Conservation (phyloP, 2,113 vertebrate species). For the Labeo rohita region DNA sequence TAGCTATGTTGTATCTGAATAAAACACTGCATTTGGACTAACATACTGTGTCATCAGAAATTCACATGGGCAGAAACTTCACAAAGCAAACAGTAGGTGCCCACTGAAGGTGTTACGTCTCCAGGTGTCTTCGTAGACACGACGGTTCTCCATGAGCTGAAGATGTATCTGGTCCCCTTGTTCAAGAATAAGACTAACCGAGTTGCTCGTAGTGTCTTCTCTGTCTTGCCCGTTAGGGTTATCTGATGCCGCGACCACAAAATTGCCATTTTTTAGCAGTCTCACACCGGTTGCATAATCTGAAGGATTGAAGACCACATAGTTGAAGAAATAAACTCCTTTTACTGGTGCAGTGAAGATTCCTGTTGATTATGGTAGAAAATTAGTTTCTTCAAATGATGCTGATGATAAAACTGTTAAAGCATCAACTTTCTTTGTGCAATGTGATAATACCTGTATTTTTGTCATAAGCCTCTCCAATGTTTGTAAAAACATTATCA, state of each 20-base stretch:
- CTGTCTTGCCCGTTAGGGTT: neutral
- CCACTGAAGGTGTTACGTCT: conserved; percentile 42
- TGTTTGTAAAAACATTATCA: no score
- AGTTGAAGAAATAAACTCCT: conserved; percentile 43
- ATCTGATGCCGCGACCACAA: conserved; percentile 18
- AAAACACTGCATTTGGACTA: neutral
- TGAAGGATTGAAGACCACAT: conserved; percentile 23
- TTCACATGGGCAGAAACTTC: conserved; percentile 1
- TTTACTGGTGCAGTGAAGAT: conserved; percentile 31
- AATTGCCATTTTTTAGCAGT: conserved; percentile 29
- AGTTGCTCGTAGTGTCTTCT: conserved; percentile 33
- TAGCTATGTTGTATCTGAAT: neutral
- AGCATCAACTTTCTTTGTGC: no score
- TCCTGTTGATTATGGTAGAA: neutral
- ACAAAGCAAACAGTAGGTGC: neutral
- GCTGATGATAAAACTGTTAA: no score
- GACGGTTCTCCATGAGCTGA: neutral
- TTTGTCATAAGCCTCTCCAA: no score
- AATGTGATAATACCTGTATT: neutral
- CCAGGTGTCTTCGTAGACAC: neutral
- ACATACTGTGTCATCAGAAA: neutral
- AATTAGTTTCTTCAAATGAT: no score
- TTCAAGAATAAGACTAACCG: conserved; percentile 30
- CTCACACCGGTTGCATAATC: neutral
- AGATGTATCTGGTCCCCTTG: conserved; percentile 18